phyloP scores from a whole-genome alignment of 1,140 invertebrate genomes.

The Sinella curviseta region DNA sequence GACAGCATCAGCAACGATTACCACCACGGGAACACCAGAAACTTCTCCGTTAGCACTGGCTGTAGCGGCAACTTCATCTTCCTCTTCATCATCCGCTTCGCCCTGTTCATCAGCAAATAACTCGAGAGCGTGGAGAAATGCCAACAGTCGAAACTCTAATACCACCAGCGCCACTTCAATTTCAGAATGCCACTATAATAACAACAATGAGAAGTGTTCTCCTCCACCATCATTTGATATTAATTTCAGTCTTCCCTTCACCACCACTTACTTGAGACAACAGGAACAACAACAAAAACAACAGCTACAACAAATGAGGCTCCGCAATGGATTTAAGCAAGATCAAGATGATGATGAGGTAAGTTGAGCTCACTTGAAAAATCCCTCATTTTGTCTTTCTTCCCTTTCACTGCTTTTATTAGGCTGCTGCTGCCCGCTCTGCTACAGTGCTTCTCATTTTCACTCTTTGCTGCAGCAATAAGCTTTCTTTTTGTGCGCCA shows the following conservation, averaged over 20 bases:
- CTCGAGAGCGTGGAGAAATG: background rate
- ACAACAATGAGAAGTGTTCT: conserved; percentile 11
- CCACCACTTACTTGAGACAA: conserved; percentile 80
- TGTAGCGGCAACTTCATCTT: conserved; percentile 16
- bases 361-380: conserved; percentile 37
- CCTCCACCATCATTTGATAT: conserved; percentile 57
- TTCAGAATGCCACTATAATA: conserved; percentile 11
- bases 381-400: conserved; percentile 17
- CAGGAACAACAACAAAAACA: conserved; percentile 34
- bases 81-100: conserved; percentile 42
- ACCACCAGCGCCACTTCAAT: background rate
- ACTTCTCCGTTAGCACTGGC: conserved; percentile 48
- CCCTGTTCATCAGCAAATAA: conserved; percentile 53
- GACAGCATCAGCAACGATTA: conserved; percentile 53
- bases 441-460: too few species aligned
- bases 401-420: too few species aligned
- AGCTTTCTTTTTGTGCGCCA: too few species aligned
- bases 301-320: conserved; percentile 19
- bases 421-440: too few species aligned
- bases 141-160: conserved; percentile 22
- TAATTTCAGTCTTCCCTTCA: conserved; percentile 80
- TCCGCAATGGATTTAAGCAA: conserved; percentile 26
- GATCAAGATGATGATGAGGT: conserved; percentile 42
- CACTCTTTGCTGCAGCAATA: background rate
- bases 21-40: conserved; percentile 60